Evolutionary conservation across 2,888 invertebrate species (phyloP).

Genomic region (Cremastobaeus sp.): DNA sequence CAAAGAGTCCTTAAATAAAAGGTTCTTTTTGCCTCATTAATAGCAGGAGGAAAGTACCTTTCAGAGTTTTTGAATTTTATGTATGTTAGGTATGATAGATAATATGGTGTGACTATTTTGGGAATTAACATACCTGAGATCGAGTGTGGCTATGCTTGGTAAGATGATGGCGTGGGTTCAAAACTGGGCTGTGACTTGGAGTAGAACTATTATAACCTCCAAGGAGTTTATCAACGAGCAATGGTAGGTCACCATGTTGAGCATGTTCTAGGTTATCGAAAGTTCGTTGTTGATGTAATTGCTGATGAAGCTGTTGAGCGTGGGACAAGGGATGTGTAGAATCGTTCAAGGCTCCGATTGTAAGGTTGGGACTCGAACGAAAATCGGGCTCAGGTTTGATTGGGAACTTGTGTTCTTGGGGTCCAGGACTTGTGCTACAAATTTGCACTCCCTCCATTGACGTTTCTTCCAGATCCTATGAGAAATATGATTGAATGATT

Average conservation of each 20-base stretch:
- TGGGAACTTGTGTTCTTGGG: constrained; percentile 75
- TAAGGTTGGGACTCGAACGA: constrained; percentile 73
- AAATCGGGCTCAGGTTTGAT: constrained; percentile 77
- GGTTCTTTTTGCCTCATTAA: no score
- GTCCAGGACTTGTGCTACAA: constrained; percentile 74
- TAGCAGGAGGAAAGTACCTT: no score
- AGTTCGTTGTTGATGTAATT: constrained; percentile 69
- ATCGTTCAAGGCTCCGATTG: constrained; percentile 70
- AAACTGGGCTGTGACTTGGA: constrained; percentile 83
- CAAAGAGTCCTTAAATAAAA: no score
- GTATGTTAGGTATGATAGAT: no score
- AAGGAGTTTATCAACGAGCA: constrained; percentile 82
- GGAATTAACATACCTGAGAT: constrained; percentile 76
- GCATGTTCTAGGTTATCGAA: constrained; percentile 71
- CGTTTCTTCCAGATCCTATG: constrained; percentile 77
- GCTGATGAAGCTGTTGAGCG: constrained; percentile 71
- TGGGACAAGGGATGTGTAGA: constrained; percentile 69
- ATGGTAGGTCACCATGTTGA: constrained; percentile 78
- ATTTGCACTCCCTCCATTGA: constrained; percentile 79
- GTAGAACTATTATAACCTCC: constrained; percentile 83
- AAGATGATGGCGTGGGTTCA: constrained; percentile 77
- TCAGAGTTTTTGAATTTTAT: no score
- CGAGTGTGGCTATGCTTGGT: constrained; percentile 77
- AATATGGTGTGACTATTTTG: no score
- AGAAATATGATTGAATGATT: background rate